phyloP scores from a whole-genome alignment of 1,140 invertebrate species.

The Tribolium castaneum region DNA sequence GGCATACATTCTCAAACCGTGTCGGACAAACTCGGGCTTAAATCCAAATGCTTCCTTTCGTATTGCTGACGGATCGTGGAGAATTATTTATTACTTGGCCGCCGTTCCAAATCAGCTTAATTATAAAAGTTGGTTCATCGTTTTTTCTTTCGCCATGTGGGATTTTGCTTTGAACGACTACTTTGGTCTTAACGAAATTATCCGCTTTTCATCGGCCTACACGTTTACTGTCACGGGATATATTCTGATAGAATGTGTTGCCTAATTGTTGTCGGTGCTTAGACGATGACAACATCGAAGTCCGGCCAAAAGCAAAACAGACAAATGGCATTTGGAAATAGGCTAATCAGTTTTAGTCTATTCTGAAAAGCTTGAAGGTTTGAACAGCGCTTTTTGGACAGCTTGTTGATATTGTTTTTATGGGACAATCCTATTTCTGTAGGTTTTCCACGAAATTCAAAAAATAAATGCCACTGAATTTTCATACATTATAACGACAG shows the following conservation, averaged over 20 bases:
- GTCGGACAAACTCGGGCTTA: slow-evolving; percentile 47
- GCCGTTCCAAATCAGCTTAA: slow-evolving; percentile 41
- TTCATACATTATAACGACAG: too few relatives aligned
- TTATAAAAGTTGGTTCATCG: slow-evolving; percentile 28
- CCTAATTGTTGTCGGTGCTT: not conserved
- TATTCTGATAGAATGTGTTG: not conserved
- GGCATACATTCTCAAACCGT: slow-evolving; percentile 50
- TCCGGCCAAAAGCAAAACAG: not conserved
- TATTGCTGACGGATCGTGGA: slow-evolving; percentile 46
- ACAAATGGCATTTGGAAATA: not conserved
- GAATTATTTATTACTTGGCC: slow-evolving; percentile 46
- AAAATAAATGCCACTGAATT: too few relatives aligned
- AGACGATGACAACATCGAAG: not conserved
- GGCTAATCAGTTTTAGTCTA: not conserved
- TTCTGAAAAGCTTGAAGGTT: not conserved
- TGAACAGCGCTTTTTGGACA: not conserved
- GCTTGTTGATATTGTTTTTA: not conserved
- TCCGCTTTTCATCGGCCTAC: not conserved
- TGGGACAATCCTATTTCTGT: not conserved
- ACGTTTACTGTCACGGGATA: not conserved
- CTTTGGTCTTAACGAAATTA: not conserved
- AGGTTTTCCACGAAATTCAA: not conserved
- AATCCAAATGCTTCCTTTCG: slow-evolving; percentile 48
- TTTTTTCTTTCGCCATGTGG: not conserved
- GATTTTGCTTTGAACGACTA: slow-evolving; percentile 5